Evolutionary conservation across 2,113 vertebrate genomes (phyloP).

Genomic region (Cephalopholis sonnerati): DNA sequence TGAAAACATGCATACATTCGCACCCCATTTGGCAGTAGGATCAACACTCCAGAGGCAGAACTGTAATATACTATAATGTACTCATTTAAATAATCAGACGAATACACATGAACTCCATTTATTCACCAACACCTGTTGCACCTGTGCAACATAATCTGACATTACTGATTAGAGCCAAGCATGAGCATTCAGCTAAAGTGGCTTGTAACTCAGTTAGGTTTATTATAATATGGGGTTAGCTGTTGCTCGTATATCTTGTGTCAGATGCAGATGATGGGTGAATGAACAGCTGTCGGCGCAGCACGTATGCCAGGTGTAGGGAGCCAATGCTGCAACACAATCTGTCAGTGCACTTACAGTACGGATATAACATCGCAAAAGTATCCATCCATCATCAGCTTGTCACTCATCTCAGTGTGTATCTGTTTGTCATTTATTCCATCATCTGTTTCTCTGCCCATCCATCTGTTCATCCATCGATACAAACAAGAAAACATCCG

Average conservation of each 20-base stretch:
- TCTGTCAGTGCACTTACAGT: conserved; percentile 23
- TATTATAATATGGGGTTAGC: conserved; percentile 38
- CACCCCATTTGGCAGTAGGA: neutral
- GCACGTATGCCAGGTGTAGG: conserved; percentile 35
- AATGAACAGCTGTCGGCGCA: conserved; percentile 55
- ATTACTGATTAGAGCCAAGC: conserved; percentile 28
- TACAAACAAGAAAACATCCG: neutral
- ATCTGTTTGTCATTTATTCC: conserved; percentile 4
- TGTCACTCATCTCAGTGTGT: neutral
- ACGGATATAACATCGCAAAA: neutral
- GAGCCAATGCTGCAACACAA: conserved; percentile 20
- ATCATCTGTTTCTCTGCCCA: conserved; percentile 16
- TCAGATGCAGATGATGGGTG: conserved; percentile 44
- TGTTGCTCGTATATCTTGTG: conserved; percentile 40
- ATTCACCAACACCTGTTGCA: conserved; percentile 24
- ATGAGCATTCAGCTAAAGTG: neutral
- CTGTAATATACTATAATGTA: neutral
- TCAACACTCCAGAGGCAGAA: neutral
- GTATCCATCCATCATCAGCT: conserved; percentile 21
- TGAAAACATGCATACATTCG: neutral
- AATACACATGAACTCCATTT: neutral
- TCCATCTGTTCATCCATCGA: conserved; percentile 27
- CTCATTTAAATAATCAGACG: neutral
- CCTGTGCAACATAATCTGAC: conserved; percentile 5
- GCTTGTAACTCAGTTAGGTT: conserved; percentile 14